Evolutionary conservation across 1,140 invertebrate species (phyloP).

Genomic region (Dufourea novaeangliae): DNA sequence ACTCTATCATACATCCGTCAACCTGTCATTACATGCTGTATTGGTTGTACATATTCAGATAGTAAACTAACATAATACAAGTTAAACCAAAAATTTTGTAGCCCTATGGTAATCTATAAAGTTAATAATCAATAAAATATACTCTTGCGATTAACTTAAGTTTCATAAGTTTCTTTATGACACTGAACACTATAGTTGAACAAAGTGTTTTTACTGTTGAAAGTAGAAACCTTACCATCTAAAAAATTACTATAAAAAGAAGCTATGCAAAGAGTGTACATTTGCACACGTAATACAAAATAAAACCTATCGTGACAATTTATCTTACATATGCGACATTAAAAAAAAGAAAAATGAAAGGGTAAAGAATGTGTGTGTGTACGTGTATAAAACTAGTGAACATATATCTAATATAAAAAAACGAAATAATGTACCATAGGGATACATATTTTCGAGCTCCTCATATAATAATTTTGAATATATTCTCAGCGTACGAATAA

Average conservation of each 20-base stretch:
- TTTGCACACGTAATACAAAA: constrained; percentile 43
- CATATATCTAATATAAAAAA: constrained; percentile 40
- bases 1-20: constrained; percentile 61
- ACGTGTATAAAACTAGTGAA: constrained; percentile 36
- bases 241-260: constrained; percentile 37
- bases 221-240: constrained; percentile 41
- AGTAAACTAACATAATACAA: constrained; percentile 72
- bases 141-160: constrained; percentile 49
- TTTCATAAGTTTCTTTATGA: constrained; percentile 47
- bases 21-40: constrained; percentile 61
- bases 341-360: constrained; percentile 42
- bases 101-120: constrained; percentile 53
- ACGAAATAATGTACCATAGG: constrained; percentile 55
- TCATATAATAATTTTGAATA: constrained; percentile 61
- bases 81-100: constrained; percentile 63
- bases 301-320: constrained; percentile 42
- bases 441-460: constrained; percentile 62
- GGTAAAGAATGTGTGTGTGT: constrained; percentile 44
- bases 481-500: constrained; percentile 69
- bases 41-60: constrained; percentile 75
- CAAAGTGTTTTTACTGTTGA: constrained; percentile 39
- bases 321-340: constrained; percentile 49
- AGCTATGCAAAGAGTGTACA: constrained; percentile 40
- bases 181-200: constrained; percentile 49
- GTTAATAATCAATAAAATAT: constrained; percentile 44